These are phyloP conservation scores for Enoplolaimus lenunculus DNA, from an alignment of 2,888 invertebrate species.

Conservation along the genomic window DNA sequence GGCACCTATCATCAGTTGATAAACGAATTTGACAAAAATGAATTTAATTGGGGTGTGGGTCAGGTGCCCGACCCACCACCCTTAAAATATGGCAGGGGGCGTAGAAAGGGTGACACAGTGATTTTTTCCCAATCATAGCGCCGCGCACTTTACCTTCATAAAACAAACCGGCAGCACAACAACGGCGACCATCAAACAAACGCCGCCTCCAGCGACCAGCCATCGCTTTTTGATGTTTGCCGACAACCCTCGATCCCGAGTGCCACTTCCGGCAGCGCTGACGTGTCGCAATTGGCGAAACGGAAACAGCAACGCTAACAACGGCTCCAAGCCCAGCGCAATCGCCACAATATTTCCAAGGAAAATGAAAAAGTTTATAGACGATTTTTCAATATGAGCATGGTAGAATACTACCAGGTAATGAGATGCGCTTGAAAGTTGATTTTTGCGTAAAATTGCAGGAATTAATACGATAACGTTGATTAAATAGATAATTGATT, in stretches of 20 bases:
- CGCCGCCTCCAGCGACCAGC: not conserved
- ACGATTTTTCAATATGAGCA: slow-evolving; percentile 4
- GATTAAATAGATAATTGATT: not conserved
- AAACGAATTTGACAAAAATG: too few species aligned
- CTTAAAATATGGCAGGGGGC: too few species aligned
- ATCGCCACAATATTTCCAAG: not conserved
- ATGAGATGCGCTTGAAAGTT: not conserved
- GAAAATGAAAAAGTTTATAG: slow-evolving; percentile 2
- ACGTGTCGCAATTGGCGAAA: not conserved
- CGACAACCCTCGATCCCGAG: not conserved
- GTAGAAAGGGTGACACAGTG: too few species aligned
- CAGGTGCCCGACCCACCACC: too few species aligned
- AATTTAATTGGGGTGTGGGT: too few species aligned
- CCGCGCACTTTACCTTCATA: not conserved
- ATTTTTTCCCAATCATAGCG: too few species aligned
- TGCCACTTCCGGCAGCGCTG: not conserved
- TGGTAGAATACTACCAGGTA: not conserved
- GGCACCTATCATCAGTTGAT: too few species aligned
- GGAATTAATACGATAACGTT: not conserved
- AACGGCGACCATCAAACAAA: not conserved
- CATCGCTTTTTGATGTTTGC: not conserved
- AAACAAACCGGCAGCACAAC: slow-evolving; percentile 1
- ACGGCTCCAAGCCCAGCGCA: not conserved
- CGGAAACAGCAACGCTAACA: not conserved
- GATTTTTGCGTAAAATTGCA: not conserved